Evolutionary conservation across 2,888 invertebrate species (phyloP).

Genomic region (Tupiocoris notatus): DNA sequence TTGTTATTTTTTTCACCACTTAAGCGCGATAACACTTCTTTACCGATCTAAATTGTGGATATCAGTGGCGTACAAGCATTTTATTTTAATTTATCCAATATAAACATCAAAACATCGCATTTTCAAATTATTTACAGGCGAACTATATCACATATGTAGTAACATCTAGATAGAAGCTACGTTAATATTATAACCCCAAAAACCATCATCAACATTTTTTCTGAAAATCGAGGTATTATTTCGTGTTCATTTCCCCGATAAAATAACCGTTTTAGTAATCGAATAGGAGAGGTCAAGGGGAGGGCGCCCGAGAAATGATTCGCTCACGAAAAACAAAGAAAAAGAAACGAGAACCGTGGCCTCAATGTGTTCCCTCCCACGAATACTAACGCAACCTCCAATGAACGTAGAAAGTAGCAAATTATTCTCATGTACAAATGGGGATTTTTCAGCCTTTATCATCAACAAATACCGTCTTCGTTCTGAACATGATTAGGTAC

Average conservation of each 20-base stretch:
- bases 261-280: neutral
- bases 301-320: neutral
- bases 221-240: neutral
- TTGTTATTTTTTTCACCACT: constrained; percentile 19
- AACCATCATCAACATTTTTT: constrained; percentile 14
- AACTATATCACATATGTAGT: constrained; percentile 47
- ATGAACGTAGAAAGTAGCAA: neutral
- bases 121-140: constrained; percentile 46
- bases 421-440: neutral
- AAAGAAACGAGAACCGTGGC: neutral
- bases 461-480: neutral
- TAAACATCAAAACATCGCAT: constrained; percentile 45
- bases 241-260: neutral
- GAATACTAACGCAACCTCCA: neutral
- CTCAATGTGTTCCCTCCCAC: neutral
- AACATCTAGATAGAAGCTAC: constrained; percentile 45
- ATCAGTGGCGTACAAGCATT: constrained; percentile 37
- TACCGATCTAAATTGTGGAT: constrained; percentile 19
- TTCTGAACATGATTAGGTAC: neutral
- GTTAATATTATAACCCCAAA: constrained; percentile 40
- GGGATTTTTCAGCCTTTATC: neutral
- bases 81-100: constrained; percentile 26
- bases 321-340: neutral
- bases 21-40: constrained; percentile 18
- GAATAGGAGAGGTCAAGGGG: no score